Percentiles rank a stretch among this genome's conserved stretches.
phyloP scores from a whole-genome alignment of 1,140 invertebrate genomes.

The Brachionus sp. region DNA sequence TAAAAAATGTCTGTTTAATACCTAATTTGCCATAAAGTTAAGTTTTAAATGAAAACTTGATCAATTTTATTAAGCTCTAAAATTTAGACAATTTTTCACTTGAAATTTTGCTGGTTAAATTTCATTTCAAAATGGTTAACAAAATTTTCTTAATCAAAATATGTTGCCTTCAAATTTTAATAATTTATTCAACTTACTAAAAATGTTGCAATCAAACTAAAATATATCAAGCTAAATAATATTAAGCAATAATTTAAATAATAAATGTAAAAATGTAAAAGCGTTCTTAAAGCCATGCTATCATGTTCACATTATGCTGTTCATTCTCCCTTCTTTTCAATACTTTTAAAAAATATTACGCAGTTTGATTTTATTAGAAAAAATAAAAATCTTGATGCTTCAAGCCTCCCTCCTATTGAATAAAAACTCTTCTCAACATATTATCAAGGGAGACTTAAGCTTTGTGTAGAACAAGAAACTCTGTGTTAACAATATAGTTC shows the following conservation, averaged over 20 bases:
- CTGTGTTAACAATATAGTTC: background rate
- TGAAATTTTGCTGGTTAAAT: background rate
- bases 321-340: background rate
- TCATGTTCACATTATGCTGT: background rate
- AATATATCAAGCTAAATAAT: background rate
- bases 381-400: background rate
- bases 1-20: too few species aligned
- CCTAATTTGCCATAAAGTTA: too few species aligned
- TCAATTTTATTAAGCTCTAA: too few species aligned
- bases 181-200: conserved; percentile 7
- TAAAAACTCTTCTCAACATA: background rate
- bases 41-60: too few species aligned
- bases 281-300: background rate
- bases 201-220: background rate
- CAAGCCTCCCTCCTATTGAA: background rate
- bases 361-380: background rate
- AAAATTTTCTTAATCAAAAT: background rate
- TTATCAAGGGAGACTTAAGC: background rate
- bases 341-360: background rate
- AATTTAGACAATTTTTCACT: background rate
- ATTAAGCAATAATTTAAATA: background rate
- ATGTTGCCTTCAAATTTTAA: conserved; percentile 15
- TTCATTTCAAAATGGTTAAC: background rate
- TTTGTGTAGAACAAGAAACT: background rate
- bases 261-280: conserved; percentile 29